Conservation (phyloP, 1,140 invertebrate genomes). For the Geopemphigus sp. region DNA sequence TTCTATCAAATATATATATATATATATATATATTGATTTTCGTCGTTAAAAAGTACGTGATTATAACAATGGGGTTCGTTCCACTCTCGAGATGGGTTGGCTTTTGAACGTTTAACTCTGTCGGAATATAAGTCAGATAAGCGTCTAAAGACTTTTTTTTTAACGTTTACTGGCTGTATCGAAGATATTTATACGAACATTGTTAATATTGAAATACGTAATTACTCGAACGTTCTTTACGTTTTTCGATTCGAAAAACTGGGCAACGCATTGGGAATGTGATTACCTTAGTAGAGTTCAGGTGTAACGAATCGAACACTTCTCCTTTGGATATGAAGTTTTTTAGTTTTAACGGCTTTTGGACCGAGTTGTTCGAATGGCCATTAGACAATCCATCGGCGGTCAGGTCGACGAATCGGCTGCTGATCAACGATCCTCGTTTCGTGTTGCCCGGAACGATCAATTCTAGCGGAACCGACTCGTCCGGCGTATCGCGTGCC, state of each 20-base stretch:
- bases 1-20: conserved; percentile 16
- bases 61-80: conserved; percentile 32
- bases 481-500: conserved; percentile 38
- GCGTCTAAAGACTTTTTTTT: neutral
- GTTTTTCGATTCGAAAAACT: neutral
- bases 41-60: conserved; percentile 37
- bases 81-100: conserved; percentile 25
- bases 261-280: neutral
- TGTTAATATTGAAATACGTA: conserved; percentile 1
- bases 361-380: neutral
- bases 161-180: neutral
- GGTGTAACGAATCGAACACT: conserved; percentile 28
- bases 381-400: neutral
- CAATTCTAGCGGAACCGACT: conserved; percentile 18
- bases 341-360: conserved; percentile 30
- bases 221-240: neutral
- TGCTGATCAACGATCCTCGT: conserved; percentile 25
- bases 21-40: no score
- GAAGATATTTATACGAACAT: neutral
- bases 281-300: conserved; percentile 11
- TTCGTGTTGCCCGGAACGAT: conserved; percentile 14
- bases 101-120: conserved; percentile 27
- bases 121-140: conserved; percentile 34
- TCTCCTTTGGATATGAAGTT: conserved; percentile 31
- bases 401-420: conserved; percentile 8